Evolutionary conservation across 2,113 vertebrate genomes (phyloP).

Genomic region (Megaptera novaeangliae): DNA sequence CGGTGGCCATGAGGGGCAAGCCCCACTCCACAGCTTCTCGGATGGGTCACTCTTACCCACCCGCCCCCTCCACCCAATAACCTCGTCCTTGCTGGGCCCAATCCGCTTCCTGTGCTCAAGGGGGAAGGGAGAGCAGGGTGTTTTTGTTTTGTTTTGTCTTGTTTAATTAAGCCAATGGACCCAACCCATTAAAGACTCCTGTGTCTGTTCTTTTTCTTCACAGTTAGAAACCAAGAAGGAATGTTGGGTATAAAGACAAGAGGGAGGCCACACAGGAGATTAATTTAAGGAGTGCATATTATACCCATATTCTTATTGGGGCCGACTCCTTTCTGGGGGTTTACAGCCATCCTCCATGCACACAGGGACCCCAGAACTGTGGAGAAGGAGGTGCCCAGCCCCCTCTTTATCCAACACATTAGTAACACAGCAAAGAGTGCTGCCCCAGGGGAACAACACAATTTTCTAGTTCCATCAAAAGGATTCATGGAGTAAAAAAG

Average conservation of each 20-base stretch:
- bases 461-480: constrained; percentile 28
- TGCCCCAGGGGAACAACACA: background rate
- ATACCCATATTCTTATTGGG: background rate
- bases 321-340: background rate
- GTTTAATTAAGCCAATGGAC: background rate
- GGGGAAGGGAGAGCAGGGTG: background rate
- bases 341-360: background rate
- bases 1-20: background rate
- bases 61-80: background rate
- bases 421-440: background rate
- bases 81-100: background rate
- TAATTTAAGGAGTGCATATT: background rate
- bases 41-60: background rate
- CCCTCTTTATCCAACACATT: background rate
- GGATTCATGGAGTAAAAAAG: background rate
- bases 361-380: background rate
- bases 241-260: background rate
- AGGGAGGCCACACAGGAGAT: background rate
- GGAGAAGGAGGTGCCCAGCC: background rate
- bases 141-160: background rate
- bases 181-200: background rate
- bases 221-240: background rate
- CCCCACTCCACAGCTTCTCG: background rate
- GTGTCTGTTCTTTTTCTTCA: background rate
- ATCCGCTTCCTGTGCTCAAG: background rate